Evolutionary conservation across 1,140 invertebrate genomes (phyloP).

Genomic region (Oryctes rhinoceros): DNA sequence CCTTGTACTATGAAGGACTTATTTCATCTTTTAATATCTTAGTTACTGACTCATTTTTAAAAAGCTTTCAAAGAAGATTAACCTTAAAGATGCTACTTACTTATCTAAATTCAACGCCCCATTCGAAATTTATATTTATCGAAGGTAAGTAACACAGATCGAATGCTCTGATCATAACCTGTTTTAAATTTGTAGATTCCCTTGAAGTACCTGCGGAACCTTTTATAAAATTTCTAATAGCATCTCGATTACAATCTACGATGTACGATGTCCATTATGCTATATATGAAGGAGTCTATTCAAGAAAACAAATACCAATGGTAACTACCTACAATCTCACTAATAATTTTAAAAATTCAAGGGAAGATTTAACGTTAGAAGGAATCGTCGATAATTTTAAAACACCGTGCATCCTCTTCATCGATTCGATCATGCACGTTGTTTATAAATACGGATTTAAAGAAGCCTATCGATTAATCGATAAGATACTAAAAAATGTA

Average conservation of each 20-base stretch:
- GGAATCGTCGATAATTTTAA: slow-evolving; percentile 39
- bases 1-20: no score
- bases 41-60: no score
- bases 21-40: no score
- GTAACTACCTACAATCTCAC: slow-evolving; percentile 52
- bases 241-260: slow-evolving; percentile 33
- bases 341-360: slow-evolving; percentile 31
- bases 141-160: slow-evolving; percentile 50
- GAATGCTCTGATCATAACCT: not conserved
- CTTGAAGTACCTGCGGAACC: slow-evolving; percentile 47
- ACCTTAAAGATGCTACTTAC: slow-evolving; percentile 54
- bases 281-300: slow-evolving; percentile 54
- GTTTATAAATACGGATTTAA: slow-evolving; percentile 52
- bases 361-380: slow-evolving; percentile 8
- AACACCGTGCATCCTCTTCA: slow-evolving; percentile 50
- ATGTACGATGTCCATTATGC: slow-evolving; percentile 50
- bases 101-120: slow-evolving; percentile 52
- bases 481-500: slow-evolving; percentile 50
- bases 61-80: no score
- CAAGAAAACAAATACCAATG: slow-evolving; percentile 37
- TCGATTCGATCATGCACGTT: slow-evolving; percentile 57
- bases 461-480: slow-evolving; percentile 50
- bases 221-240: slow-evolving; percentile 51
- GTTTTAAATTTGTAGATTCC: slow-evolving; percentile 51
- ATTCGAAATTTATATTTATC: slow-evolving; percentile 56